Evolutionary conservation across 2,888 invertebrate genomes (phyloP).

Genomic region (Idaea dimidiata): DNA sequence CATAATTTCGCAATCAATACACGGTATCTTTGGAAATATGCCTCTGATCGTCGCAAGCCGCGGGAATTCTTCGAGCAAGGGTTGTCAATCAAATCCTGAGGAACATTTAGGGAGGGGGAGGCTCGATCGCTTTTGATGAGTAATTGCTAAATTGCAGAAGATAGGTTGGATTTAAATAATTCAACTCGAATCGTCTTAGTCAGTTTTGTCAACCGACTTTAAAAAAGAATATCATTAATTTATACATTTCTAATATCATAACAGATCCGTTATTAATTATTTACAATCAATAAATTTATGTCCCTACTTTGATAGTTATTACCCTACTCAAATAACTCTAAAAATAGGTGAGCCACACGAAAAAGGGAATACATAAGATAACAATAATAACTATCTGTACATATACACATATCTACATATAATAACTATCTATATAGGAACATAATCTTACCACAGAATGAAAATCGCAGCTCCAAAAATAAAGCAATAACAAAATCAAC

Average conservation of each 20-base stretch:
- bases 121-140: neutral
- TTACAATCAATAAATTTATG: too few relatives aligned
- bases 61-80: constrained; percentile 23
- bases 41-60: constrained; percentile 37
- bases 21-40: constrained; percentile 52
- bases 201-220: neutral
- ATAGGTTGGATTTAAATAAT: neutral
- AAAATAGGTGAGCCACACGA: too few relatives aligned
- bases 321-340: too few relatives aligned
- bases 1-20: constrained; percentile 52
- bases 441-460: neutral
- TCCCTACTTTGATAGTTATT: too few relatives aligned
- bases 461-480: neutral
- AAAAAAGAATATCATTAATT: too few relatives aligned
- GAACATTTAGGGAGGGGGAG: neutral
- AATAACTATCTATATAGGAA: too few relatives aligned
- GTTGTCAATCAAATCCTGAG: neutral
- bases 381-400: too few relatives aligned
- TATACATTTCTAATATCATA: too few relatives aligned
- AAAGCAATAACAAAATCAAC: neutral
- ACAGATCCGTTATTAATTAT: too few relatives aligned
- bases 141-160: neutral
- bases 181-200: neutral
- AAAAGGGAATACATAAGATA: too few relatives aligned
- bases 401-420: too few relatives aligned